phyloP scores from a whole-genome alignment of 2,888 invertebrate genomes.

The Drosophila hawaiiensis region DNA sequence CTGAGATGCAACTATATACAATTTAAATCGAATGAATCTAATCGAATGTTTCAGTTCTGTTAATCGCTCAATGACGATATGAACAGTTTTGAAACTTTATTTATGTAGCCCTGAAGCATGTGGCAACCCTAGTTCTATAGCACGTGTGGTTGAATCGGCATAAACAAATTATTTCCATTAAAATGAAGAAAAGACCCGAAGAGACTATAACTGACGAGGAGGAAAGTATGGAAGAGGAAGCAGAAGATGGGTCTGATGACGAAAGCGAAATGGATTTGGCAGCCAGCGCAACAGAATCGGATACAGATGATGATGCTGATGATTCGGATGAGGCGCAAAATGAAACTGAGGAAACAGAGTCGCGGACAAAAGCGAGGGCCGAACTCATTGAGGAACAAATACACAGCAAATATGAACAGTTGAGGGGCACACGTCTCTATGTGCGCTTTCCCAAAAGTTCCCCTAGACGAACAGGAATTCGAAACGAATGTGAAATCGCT shows the following conservation, averaged over 20 bases:
- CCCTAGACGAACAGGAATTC: conserved; percentile 69
- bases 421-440: conserved; percentile 79
- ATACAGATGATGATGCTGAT: conserved; percentile 54
- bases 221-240: conserved; percentile 25
- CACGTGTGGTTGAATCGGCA: conserved; percentile 42
- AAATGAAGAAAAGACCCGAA: conserved; percentile 60
- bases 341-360: conserved; percentile 16
- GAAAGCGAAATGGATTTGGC: conserved; percentile 53
- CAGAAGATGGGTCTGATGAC: conserved; percentile 30
- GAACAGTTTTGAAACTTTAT: conserved; percentile 12
- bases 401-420: conserved; percentile 65
- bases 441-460: conserved; percentile 81
- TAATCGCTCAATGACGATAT: conserved; percentile 1
- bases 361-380: conserved; percentile 34
- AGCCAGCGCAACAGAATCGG: conserved; percentile 79
- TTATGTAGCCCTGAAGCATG: neutral
- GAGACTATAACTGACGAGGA: conserved; percentile 35
- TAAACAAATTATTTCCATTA: conserved; percentile 42
- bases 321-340: conserved; percentile 9
- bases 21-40: conserved; percentile 29
- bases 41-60: neutral
- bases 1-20: conserved; percentile 11
- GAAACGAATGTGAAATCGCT: conserved; percentile 64
- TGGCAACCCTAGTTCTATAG: conserved; percentile 21
- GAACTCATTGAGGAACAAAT: conserved; percentile 64